Conservation (phyloP, 2,113 vertebrate genomes). For the Neodontobutis hainanensis region DNA sequence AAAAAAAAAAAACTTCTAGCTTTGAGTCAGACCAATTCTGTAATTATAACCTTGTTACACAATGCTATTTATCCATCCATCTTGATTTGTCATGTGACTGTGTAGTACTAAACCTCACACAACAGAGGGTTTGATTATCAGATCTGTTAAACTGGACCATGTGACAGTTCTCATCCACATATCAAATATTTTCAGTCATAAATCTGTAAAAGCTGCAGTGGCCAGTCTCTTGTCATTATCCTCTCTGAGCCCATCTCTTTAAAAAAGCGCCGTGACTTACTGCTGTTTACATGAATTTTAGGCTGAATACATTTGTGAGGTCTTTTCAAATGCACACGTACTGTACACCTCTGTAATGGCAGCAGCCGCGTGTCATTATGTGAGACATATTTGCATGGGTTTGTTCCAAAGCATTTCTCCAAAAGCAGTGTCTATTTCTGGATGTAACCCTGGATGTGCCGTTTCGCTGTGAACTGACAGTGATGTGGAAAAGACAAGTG, state of each 20-base stretch:
- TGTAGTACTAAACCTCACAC: too few species aligned
- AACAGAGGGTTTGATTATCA: too few species aligned
- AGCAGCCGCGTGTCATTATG: slow-evolving; percentile 4
- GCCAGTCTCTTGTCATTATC: slow-evolving; percentile 77
- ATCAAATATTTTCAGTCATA: background rate
- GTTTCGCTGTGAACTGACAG: slow-evolving; percentile 16
- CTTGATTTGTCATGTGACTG: too few species aligned
- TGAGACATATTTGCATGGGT: background rate
- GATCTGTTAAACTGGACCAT: too few species aligned
- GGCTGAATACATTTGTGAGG: slow-evolving; percentile 74
- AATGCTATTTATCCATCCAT: too few species aligned
- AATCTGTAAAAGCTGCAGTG: background rate
- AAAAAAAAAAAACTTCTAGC: too few species aligned
- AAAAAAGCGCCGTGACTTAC: slow-evolving; percentile 68
- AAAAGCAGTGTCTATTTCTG: slow-evolving; percentile 20
- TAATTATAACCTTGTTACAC: too few species aligned
- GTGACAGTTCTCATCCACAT: too few species aligned
- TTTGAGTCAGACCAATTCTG: too few species aligned
- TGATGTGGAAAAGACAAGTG: slow-evolving; percentile 2
- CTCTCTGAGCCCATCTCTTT: slow-evolving; percentile 70
- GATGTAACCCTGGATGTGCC: slow-evolving; percentile 17
- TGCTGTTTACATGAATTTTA: slow-evolving; percentile 75
- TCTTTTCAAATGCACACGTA: slow-evolving; percentile 44
- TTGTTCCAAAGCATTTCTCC: slow-evolving; percentile 2
- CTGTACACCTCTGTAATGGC: slow-evolving; percentile 37